Conservation (phyloP, 1,140 invertebrate genomes). For the Philotrypesis tridentata region DNA sequence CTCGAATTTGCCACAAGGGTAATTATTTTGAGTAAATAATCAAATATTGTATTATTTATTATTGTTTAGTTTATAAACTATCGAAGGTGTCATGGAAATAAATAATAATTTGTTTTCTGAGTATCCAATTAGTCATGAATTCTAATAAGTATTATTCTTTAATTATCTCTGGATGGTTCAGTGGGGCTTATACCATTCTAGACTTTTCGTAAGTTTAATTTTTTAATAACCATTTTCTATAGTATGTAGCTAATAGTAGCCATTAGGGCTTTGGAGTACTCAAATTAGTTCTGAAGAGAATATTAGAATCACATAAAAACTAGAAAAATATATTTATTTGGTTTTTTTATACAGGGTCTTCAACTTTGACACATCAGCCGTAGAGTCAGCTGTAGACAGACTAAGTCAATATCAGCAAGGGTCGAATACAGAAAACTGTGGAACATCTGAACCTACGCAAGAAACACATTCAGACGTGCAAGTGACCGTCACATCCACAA, state of each 20-base stretch:
- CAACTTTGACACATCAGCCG: conserved; percentile 56
- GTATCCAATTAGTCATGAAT: background rate
- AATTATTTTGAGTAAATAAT: conserved; percentile 42
- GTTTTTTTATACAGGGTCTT: conserved; percentile 57
- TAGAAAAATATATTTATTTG: background rate
- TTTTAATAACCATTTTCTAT: background rate
- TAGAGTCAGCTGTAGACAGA: conserved; percentile 50
- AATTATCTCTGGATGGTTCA: background rate
- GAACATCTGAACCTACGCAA: conserved; percentile 55
- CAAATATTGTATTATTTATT: too few species aligned
- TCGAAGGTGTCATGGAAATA: too few species aligned
- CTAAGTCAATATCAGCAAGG: conserved; percentile 50
- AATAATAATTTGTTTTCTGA: too few species aligned
- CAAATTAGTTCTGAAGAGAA: background rate
- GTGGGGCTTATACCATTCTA: background rate
- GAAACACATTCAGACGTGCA: conserved; percentile 63
- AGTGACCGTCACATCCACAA: conserved; percentile 63
- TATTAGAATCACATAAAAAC: background rate
- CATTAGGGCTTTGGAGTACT: background rate
- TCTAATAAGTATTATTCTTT: background rate
- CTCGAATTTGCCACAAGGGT: conserved; percentile 77
- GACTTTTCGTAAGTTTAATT: conserved; percentile 30
- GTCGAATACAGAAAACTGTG: conserved; percentile 53
- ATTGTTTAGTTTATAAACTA: too few species aligned
- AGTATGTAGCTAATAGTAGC: background rate